Base-by-base conservation (phyloP, 2,888 invertebrate genomes). In the Ectobius pallidus region DNA sequence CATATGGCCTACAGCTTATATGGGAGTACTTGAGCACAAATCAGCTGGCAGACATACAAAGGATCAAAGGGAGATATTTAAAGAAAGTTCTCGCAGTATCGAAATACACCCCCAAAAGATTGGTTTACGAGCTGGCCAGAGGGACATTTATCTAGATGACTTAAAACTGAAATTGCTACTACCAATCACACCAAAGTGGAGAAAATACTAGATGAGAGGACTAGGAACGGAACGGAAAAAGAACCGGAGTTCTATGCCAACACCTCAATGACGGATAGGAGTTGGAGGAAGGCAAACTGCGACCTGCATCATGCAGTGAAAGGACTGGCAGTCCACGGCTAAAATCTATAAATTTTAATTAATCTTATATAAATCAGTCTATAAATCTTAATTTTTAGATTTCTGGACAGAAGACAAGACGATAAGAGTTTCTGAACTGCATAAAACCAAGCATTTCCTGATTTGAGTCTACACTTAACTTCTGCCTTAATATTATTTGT, bases 121-220 rank as follows among this genome's bases (percentile, higher is more conserved):
- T 49, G 49, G n/a, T 34, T 7, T 34, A 34, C 11, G 34, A 34
- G 34, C 34, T 34, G 11, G 34, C 34, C 7, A 34, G 34, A 11
- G 34, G 11, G 34, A 34, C 34, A 7, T 34, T 34, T 34, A 34
- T 11, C 6, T 34, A 11, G 49, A 49, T 11, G 49, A 49, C n/a
- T 16, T 49, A 49, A 18, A n/a, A 49, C n/a, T 16, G 49, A 49
- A 49, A 49, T n/a, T 49, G 49, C 49, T 49, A 49, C 49, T 49
- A 18, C 49, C n/a, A 49, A 49, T 18, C 49, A 49, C 49, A 49
- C 49, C n/a, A 49, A 49, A 49, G 6, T 6, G n/a, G 16, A 49
- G 49, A 49, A 49, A 49, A 4, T 49, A 11, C 49, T 49, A 49
- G 49, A 49, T 11, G 6, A 49, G 4, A n/a, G 49, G 20, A 16